These are phyloP conservation scores for Electrophaes corylata DNA, from an alignment of 2,888 invertebrate species.

Conservation along the genomic window DNA sequence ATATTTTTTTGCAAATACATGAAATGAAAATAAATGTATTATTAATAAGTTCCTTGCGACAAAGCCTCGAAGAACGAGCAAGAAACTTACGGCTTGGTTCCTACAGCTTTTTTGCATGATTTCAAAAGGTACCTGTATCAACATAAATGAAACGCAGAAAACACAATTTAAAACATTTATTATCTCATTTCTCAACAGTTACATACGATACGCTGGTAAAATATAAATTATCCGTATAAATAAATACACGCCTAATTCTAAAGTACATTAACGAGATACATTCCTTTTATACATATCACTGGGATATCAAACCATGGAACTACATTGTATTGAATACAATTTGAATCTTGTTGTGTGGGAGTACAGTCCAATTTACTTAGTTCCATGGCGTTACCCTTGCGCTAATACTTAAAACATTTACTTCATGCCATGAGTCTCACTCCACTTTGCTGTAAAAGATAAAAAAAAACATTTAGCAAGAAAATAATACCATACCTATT, in stretches of 20 bases:
- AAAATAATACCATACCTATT: neutral
- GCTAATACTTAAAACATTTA: conserved; percentile 68
- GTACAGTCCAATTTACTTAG: conserved; percentile 19
- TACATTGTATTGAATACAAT: conserved; percentile 30
- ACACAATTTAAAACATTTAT: conserved; percentile 56
- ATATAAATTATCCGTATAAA: conserved; percentile 59
- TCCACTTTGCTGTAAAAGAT: conserved; percentile 73
- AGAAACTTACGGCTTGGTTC: too few relatives aligned
- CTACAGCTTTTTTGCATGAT: too few relatives aligned
- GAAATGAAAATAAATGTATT: too few relatives aligned
- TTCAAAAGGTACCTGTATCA: neutral
- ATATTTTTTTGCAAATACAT: too few relatives aligned
- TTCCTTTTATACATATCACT: conserved; percentile 59
- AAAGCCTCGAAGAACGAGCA: too few relatives aligned
- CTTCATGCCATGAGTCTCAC: conserved; percentile 46
- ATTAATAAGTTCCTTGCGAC: too few relatives aligned
- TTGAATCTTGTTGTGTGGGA: conserved; percentile 13
- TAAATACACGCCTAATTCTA: conserved; percentile 74
- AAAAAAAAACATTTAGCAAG: conserved; percentile 25
- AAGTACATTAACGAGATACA: conserved; percentile 62
- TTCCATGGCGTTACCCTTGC: conserved; percentile 45
- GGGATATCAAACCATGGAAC: conserved; percentile 26
- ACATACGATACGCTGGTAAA: conserved; percentile 48
- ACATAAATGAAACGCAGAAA: conserved; percentile 25
- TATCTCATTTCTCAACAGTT: conserved; percentile 60